Percentiles rank a stretch among this genome's conserved stretches.
Evolutionary conservation across 2,797 vertebrate species (phyloP).

Genomic region (Loriculus beryllinus): DNA sequence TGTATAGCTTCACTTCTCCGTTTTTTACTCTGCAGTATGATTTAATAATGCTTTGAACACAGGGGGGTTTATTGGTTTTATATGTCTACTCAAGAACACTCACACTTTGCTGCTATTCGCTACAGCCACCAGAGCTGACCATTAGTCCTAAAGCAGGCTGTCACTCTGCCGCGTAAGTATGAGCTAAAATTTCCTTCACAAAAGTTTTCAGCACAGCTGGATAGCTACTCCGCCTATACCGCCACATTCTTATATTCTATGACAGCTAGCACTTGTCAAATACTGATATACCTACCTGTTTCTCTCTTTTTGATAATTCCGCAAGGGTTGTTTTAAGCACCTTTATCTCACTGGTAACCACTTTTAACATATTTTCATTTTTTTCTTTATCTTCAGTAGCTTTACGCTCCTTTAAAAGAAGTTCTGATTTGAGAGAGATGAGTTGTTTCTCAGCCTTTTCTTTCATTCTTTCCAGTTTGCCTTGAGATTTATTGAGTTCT

Average conservation of each 20-base stretch:
- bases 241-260: not conserved
- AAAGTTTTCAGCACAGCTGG: not conserved
- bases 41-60: not conserved
- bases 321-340: slow-evolving; percentile 76
- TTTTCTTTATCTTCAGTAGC: slow-evolving; percentile 78
- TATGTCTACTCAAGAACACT: not conserved
- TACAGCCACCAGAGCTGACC: not conserved
- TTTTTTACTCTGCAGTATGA: not conserved
- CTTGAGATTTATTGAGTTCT: slow-evolving; percentile 81
- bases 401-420: slow-evolving; percentile 74
- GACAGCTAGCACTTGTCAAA: not conserved
- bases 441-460: slow-evolving; percentile 80
- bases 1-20: not conserved
- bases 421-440: slow-evolving; percentile 75
- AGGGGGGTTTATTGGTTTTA: not conserved
- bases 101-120: not conserved
- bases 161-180: not conserved
- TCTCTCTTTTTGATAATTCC: slow-evolving; percentile 82
- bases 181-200: not conserved
- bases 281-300: slow-evolving; percentile 75
- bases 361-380: slow-evolving; percentile 64
- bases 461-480: slow-evolving; percentile 82
- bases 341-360: slow-evolving; percentile 70
- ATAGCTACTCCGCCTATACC: not conserved
- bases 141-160: not conserved